Base-by-base conservation (phyloP, 2,888 invertebrate genomes). In the Cheilosia grossa region DNA sequence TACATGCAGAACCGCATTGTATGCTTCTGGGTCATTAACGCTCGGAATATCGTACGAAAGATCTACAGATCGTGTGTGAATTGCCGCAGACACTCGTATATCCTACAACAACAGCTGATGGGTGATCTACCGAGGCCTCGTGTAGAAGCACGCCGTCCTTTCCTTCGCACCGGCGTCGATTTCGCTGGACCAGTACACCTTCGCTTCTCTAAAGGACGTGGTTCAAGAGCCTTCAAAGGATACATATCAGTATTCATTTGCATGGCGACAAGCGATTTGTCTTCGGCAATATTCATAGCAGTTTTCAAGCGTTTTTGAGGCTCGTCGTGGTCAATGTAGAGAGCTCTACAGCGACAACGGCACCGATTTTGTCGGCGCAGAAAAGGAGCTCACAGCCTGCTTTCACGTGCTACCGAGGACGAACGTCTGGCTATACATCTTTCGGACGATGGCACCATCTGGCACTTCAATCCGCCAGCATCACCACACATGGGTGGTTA, bases 251-350 rank as follows among this genome's bases (percentile, higher is more conserved):
- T 80, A 2, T 74, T 80, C 6, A 40, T 74, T 9, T 59, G 73
- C 15, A 58, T 80, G 61, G n/a, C 79, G 7, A 81, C 80, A 2
- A 42, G 64, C 9, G 78, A 82, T 27, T 17, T 79, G 0, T 69
- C 67, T 13, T 63, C 79, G 0, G 4, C 44, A 9, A 49, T 66
- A 0, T 82, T 75, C 5, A 54, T 82, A 2, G 51, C 56, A 13
- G 79, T 58, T 42, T 42, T 42, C 6, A 42, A 42, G n/a, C 42
- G 42, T n/a, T 0, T 42, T 42, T 4, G 42, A n/a, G 3, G 15
- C 42, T n/a, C 42, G n/a, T 6, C 42, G 42, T n/a, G 42, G 42
- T 42, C 42, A 42, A 4, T 42, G 42, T 4, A 42, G 2, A 6
- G 42, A 42, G n/a, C 15, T 42, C n/a, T 42, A n/a, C 42, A 42